These are phyloP conservation scores for Antedon bifida DNA, from an alignment of 35 echinoderm and acorn worm species.

Conservation along the genomic window DNA sequence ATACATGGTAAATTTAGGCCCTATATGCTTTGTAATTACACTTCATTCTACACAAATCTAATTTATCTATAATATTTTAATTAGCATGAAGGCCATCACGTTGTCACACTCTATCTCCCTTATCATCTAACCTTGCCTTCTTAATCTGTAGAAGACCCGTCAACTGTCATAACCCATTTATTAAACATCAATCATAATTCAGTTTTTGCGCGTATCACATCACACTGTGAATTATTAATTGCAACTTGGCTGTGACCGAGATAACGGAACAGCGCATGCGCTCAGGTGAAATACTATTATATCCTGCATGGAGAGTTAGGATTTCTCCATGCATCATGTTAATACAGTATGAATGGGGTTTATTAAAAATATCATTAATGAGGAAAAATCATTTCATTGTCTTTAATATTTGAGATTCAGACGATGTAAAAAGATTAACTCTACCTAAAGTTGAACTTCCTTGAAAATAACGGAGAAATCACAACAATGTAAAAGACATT, in stretches of 20 bases:
- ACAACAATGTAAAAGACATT: too few species aligned
- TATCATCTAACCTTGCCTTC: background rate
- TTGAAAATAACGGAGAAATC: too few species aligned
- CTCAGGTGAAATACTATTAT: background rate
- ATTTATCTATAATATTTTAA: background rate
- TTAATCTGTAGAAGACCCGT: background rate
- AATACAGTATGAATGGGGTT: too few species aligned
- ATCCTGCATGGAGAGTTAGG: too few species aligned
- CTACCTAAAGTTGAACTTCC: too few species aligned
- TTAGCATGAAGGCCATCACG: background rate
- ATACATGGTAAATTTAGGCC: too few species aligned
- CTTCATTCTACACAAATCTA: background rate
- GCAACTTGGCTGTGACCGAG: background rate
- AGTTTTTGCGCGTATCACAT: background rate
- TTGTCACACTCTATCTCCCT: background rate
- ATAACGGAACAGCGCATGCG: background rate
- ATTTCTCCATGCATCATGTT: too few species aligned
- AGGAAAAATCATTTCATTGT: too few species aligned
- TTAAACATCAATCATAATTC: background rate
- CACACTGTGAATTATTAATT: background rate
- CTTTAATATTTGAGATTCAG: too few species aligned
- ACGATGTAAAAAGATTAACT: too few species aligned
- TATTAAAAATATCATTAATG: too few species aligned
- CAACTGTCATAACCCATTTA: background rate
- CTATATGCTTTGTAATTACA: background rate